phyloP scores from a whole-genome alignment of 2,797 vertebrate genomes.

The Pangasius krempfi region DNA sequence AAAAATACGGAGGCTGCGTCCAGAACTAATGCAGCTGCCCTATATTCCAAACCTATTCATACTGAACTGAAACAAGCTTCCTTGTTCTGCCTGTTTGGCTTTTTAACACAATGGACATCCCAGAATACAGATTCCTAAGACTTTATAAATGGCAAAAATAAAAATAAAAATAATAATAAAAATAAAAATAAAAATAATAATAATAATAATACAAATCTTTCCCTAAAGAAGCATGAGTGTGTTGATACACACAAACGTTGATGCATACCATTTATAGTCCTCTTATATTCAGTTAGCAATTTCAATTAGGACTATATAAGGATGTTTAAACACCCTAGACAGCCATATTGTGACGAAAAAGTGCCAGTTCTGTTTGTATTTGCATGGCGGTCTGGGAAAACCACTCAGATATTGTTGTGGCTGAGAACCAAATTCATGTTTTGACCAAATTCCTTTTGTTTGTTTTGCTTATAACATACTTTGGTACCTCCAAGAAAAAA shows the following conservation, averaged over 20 bases:
- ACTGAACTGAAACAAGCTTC: background rate
- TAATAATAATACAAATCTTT: background rate
- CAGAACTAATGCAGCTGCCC: slow-evolving; percentile 42
- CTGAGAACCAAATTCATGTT: background rate
- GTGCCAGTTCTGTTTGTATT: background rate
- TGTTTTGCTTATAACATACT: background rate
- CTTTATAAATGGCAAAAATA: background rate
- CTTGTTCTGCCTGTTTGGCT: background rate
- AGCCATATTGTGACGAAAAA: background rate
- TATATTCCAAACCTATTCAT: slow-evolving; percentile 29
- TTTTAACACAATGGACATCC: background rate
- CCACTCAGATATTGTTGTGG: too few species aligned
- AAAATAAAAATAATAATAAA: too few species aligned
- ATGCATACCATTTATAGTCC: background rate
- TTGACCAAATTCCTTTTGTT: background rate
- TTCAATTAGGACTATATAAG: background rate
- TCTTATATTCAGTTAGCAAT: background rate
- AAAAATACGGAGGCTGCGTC: slow-evolving; percentile 8
- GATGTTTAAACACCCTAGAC: background rate
- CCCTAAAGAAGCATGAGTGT: background rate
- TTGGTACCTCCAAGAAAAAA: background rate
- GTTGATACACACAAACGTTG: background rate
- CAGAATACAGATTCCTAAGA: background rate
- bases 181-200: background rate
- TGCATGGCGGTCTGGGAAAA: background rate